These are phyloP conservation scores for Trissoscelio sp. DNA, from an alignment of 2,888 invertebrate genomes.

Conservation along the genomic window DNA sequence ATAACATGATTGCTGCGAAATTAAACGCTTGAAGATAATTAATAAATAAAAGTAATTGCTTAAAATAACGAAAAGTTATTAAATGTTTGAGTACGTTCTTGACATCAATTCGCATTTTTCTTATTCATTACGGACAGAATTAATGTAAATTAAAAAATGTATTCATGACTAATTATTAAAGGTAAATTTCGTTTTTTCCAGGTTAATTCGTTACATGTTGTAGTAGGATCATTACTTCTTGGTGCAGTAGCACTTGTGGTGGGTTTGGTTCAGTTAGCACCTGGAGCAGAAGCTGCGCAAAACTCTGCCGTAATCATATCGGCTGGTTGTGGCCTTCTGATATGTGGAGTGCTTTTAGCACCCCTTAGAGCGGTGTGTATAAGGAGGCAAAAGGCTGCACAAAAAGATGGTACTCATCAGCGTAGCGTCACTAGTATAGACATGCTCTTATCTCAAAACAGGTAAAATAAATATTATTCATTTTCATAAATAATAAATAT, in stretches of 20 bases:
- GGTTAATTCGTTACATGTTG: slow-evolving; percentile 90
- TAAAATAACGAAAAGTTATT: too few relatives aligned
- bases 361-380: slow-evolving; percentile 88
- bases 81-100: too few relatives aligned
- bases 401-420: slow-evolving; percentile 84
- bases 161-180: background rate
- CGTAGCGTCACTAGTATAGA: slow-evolving; percentile 85
- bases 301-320: slow-evolving; percentile 89
- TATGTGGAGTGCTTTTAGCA: slow-evolving; percentile 87
- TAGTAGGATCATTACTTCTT: slow-evolving; percentile 89
- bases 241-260: slow-evolving; percentile 90
- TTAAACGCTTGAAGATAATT: too few relatives aligned
- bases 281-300: slow-evolving; percentile 90
- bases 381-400: slow-evolving; percentile 85
- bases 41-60: too few relatives aligned
- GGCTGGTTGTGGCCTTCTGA: slow-evolving; percentile 87
- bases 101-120: too few relatives aligned
- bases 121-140: too few relatives aligned
- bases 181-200: slow-evolving; percentile 77
- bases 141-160: background rate
- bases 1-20: too few relatives aligned
- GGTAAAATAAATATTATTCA: slow-evolving; percentile 80
- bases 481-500: too few relatives aligned
- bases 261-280: slow-evolving; percentile 90
- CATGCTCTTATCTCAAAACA: slow-evolving; percentile 84